Conservation (phyloP, 2,797 vertebrate genomes). For the Sardinella longiceps region DNA sequence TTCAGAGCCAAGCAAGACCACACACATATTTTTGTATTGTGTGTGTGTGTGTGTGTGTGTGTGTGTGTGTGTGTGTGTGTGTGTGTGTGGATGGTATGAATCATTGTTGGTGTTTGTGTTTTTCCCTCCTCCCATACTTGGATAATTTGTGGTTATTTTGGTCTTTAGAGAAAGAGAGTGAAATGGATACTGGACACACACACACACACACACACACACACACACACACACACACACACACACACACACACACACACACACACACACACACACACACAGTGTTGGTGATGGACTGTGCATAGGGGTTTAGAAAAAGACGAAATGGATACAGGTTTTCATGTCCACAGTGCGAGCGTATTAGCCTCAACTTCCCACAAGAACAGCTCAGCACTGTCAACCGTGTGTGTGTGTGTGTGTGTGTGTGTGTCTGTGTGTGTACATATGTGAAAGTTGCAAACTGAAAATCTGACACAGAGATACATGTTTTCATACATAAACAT, state of each 20-base stretch:
- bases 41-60: too few species aligned
- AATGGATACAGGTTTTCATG: not conserved
- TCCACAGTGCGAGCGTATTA: not conserved
- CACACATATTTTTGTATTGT: slow-evolving; percentile 49
- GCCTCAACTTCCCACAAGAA: not conserved
- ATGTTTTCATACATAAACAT: slow-evolving; percentile 46
- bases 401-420: slow-evolving; percentile 5
- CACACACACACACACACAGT: too few species aligned
- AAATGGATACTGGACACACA: slow-evolving; percentile 38
- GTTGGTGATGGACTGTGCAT: too few species aligned
- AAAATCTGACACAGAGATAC: too few species aligned
- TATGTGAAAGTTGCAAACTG: too few species aligned
- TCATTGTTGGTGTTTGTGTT: too few species aligned
- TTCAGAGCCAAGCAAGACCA: slow-evolving; percentile 75
- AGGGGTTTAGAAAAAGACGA: not conserved
- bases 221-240: not conserved
- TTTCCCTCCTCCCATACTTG: not conserved
- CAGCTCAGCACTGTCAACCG: not conserved
- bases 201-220: slow-evolving; percentile 47
- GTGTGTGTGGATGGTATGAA: too few species aligned
- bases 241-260: too few species aligned
- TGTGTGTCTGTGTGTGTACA: not conserved
- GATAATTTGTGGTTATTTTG: not conserved
- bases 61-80: too few species aligned
- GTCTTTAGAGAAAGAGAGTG: not conserved